Base-by-base conservation (phyloP, 2,797 vertebrate species). In the Pseudomugil tenellus region DNA sequence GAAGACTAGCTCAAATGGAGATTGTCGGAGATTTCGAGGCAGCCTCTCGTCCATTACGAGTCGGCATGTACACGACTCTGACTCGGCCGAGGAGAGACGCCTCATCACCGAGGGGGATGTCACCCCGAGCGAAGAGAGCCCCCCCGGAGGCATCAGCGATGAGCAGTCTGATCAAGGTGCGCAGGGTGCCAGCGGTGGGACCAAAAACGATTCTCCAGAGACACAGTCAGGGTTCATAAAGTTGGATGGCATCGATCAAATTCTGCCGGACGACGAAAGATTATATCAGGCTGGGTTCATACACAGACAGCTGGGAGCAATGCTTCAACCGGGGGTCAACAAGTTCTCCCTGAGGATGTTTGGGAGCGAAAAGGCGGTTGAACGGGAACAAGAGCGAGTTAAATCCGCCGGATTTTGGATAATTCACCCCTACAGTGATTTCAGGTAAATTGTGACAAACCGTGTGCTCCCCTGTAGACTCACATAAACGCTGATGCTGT, bases 261-360 rank as follows among this genome's bases (percentile, higher is more conserved):
- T 97, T 91, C 89, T 95, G 65, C 95, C 96, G 10, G 97, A 97
- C 86, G 96, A 96, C 65, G 97, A 98, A 85, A 91, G 95, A 80
- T 93, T 96, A 82, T 97, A 95, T 83, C 97, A 97, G 84, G 93
- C 95, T 1, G 96, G 97, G 67, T 99, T 99, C 92, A 98, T 99
- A 91, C 98, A 99, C 91, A 94, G 97, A 87, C 98, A 99, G 87
- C 95, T 99, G 46, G 97, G 97, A 83, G 97, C 97, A 70, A 97
- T 99, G 96, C 95, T 99, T 32, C 97, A 99, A 75, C 98, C 98
- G 0, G 98, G 97, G 90, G 97, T 99, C 93, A 99, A 99, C 95
- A 99, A 99, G 95, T 99, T 99, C 94, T 99, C 98, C 83, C 95
- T 99, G 85, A 94, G 98, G 94, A 99, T 99, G 98, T 99, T 99